Base-by-base conservation (phyloP, 1,140 invertebrate genomes). In the Drosophila cardini region DNA sequence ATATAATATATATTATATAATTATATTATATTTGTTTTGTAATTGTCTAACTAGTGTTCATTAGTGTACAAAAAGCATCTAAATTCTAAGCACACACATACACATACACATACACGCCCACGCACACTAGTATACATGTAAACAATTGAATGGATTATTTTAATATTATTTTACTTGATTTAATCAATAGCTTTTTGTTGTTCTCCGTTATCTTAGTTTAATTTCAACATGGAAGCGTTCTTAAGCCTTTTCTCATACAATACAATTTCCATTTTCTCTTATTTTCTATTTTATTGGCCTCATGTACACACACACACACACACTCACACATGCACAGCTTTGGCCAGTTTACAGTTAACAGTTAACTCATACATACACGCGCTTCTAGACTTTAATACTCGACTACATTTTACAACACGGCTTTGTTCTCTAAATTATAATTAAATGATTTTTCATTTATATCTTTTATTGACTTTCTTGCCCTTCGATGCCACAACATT, bases 31-130 rank as follows among this genome's bases (percentile, higher is more conserved):
- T 70, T 79, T 62, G 40, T 61, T 50, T 69, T 36, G 16, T 72
- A 65, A 30, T 89, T 67, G 64, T 73, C 80, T 87, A 87, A 73
- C 84, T 87, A 87, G 78, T 82, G 60, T 82, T 58, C 62, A 55
- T 73, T 79, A 77, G 56, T 65, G 71, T 86, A 85, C 85, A 86
- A 87, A 87, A 87, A 83, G 83, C 83, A 55, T 52, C 56, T 87
- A 84, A 63, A 60, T 13, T 45, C 50, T 77, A 85, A 68, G 61
- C 61, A 71, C 65, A 64, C 53, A 70, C 57, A 79, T 64, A 62
- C 58, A 72, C 36, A 67, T 58, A 64, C 50, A 48, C 40, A 64
- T 26, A 57, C 45, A n/a, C 38, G 2, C 21, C 1, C 40, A 56
- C 16, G 40, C n/a, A 46, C 40, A 42, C 6, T 55, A 55, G 15